These are phyloP conservation scores for Chlamydotis undulata DNA, from an alignment of 2,113 vertebrate genomes.

Conservation along the genomic window DNA sequence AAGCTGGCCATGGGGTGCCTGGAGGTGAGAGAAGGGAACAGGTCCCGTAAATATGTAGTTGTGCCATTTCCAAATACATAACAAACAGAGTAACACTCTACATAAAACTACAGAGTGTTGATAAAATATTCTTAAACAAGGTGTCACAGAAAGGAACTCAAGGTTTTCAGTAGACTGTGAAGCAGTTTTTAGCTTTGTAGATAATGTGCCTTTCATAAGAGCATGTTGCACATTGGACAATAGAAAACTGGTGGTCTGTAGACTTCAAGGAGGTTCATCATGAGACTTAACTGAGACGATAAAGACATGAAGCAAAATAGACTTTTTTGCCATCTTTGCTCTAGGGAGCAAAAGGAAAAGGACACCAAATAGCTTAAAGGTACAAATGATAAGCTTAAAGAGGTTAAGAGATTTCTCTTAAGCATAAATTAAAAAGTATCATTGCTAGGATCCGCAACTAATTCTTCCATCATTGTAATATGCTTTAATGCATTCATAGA, in stretches of 20 bases:
- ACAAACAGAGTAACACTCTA: neutral
- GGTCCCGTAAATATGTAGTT: neutral
- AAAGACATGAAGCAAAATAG: neutral
- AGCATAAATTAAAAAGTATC: neutral
- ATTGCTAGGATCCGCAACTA: neutral
- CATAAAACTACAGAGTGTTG: neutral
- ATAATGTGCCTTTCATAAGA: neutral
- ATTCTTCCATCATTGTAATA: neutral
- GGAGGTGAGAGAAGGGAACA: neutral
- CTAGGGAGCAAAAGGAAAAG: neutral
- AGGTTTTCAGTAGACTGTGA: neutral
- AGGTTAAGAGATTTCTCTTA: neutral
- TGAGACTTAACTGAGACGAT: neutral
- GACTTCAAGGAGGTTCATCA: neutral
- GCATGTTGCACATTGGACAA: neutral
- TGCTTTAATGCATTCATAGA: neutral
- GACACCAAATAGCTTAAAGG: neutral
- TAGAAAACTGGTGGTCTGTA: neutral
- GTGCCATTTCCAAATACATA: neutral
- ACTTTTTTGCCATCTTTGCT: neutral
- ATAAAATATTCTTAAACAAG: neutral
- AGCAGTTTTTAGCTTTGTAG: neutral
- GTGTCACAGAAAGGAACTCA: neutral
- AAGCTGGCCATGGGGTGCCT: neutral
- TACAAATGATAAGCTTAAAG: neutral